phyloP scores from a whole-genome alignment of 2,113 vertebrate genomes.

The Melanocharis versteri region DNA sequence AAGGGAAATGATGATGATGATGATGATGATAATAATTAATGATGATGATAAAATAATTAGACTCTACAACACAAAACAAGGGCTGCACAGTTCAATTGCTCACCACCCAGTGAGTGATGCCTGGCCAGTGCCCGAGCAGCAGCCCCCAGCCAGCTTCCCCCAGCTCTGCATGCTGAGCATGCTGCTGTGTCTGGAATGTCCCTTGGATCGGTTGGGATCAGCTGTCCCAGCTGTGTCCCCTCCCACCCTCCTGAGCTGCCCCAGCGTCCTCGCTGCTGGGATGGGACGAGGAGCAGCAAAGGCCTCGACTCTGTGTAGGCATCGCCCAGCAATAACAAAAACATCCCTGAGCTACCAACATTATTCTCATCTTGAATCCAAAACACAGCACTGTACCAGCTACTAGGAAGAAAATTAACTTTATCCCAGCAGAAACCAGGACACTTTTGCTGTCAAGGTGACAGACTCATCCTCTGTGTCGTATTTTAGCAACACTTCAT shows the following conservation, averaged over 20 bases:
- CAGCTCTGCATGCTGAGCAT: neutral
- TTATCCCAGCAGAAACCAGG: neutral
- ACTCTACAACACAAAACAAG: neutral
- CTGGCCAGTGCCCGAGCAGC: accelerated
- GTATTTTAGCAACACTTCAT: neutral
- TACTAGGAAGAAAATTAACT: neutral
- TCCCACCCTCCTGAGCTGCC: neutral
- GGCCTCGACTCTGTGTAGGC: accelerated
- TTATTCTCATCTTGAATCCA: neutral
- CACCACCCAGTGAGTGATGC: neutral
- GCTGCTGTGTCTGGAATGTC: neutral
- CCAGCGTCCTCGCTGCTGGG: neutral
- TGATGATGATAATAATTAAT: neutral
- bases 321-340: neutral
- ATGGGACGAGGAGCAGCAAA: neutral
- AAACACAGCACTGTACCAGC: neutral
- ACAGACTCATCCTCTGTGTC: conserved; percentile 31
- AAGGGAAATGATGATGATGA: neutral
- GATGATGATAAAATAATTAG: neutral
- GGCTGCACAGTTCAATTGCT: neutral
- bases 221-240: neutral
- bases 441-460: conserved; percentile 40
- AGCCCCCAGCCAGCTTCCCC: neutral
- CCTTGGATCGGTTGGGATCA: neutral
- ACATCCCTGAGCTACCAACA: neutral